Percentiles rank a stretch among this genome's conserved stretches.
phyloP scores from a whole-genome alignment of 2,113 vertebrate genomes.

The Pseudopipra pipra region DNA sequence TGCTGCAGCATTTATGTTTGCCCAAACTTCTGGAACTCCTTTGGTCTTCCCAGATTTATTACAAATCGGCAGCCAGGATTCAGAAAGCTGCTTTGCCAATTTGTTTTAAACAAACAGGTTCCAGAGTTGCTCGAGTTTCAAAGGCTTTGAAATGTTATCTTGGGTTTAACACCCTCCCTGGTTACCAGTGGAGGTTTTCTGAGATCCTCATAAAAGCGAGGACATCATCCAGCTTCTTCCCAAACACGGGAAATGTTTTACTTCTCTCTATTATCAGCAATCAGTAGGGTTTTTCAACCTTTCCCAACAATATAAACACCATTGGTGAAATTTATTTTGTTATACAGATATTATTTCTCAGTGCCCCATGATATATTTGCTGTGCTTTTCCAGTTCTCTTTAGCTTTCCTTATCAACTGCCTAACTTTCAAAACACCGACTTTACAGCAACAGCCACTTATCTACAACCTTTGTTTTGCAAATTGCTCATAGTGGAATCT shows the following conservation, averaged over 20 bases:
- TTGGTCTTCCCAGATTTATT: not conserved
- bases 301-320: not conserved
- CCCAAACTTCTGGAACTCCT: not conserved
- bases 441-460: not conserved
- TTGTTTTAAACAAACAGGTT: constrained; percentile 7
- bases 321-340: not conserved
- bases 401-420: not conserved
- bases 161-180: not conserved
- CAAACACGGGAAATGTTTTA: not conserved
- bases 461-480: not conserved
- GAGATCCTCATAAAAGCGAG: not conserved
- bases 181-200: not conserved
- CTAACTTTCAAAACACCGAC: not conserved
- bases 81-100: not conserved
- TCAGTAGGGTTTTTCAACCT: not conserved
- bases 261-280: not conserved
- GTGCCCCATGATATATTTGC: not conserved
- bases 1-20: not conserved
- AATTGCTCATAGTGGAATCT: not conserved
- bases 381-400: not conserved
- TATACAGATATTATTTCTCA: not conserved
- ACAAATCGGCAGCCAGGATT: not conserved
- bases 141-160: not conserved
- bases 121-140: not conserved
- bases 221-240: not conserved